Conservation (phyloP, 2,113 vertebrate species). For the Holacanthus passer region DNA sequence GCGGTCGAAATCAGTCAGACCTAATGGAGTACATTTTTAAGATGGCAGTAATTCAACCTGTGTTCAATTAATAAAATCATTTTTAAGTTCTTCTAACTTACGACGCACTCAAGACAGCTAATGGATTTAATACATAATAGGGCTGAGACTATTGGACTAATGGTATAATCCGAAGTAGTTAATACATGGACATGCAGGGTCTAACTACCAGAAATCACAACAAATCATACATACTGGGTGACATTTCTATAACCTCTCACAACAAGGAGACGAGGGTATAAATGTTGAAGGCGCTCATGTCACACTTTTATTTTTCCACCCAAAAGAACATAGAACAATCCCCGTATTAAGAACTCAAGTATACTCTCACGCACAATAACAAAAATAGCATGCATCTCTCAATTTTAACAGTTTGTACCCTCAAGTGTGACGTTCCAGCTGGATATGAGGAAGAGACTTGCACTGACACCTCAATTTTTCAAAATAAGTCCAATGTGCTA, state of each 20-base stretch:
- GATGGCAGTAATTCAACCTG: no score
- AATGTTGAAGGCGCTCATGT: neutral
- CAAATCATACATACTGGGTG: neutral
- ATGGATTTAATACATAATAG: neutral
- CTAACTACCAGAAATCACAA: neutral
- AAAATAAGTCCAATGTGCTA: no score
- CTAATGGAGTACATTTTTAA: neutral
- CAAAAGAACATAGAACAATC: neutral
- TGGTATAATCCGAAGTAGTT: constrained; percentile 6
- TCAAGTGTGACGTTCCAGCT: neutral
- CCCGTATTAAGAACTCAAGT: neutral
- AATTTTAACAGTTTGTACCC: neutral
- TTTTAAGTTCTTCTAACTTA: no score
- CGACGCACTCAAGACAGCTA: neutral
- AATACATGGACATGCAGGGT: neutral
- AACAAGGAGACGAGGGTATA: neutral
- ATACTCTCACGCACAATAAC: neutral
- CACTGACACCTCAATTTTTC: neutral
- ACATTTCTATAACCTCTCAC: neutral
- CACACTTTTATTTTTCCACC: neutral
- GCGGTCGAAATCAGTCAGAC: neutral
- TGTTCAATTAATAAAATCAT: no score
- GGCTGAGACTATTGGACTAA: no score
- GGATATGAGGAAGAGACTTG: neutral
- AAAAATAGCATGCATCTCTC: neutral